Conservation (phyloP, 2,113 vertebrate genomes). For the Phalacrocorax carbo region DNA sequence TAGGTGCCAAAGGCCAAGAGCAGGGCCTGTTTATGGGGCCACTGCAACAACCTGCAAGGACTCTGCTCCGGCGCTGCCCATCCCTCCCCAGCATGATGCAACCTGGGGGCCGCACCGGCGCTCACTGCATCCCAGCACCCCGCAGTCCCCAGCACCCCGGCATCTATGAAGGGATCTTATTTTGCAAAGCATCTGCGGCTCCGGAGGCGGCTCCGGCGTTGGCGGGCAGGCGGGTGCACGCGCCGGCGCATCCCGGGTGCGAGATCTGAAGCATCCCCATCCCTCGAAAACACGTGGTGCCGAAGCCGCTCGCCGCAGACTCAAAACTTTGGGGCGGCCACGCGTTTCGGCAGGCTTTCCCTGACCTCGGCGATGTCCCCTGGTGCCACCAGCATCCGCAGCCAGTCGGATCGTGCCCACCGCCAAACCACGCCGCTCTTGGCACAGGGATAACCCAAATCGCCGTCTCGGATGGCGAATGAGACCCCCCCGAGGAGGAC, state of each 20-base stretch:
- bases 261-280: not conserved
- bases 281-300: not conserved
- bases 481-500: not conserved
- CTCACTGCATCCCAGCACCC: not conserved
- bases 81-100: slow-evolving; percentile 24
- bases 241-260: not conserved
- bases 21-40: not conserved
- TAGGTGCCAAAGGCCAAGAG: slow-evolving; percentile 37
- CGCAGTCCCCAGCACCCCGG: not conserved
- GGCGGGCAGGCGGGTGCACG: not conserved
- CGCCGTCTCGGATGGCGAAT: fast-evolving
- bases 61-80: slow-evolving; percentile 16
- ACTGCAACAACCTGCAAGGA: not conserved
- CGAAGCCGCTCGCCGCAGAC: not conserved
- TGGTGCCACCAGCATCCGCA: not conserved
- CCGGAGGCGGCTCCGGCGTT: not conserved
- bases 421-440: fast-evolving
- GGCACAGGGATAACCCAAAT: not conserved
- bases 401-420: too few species aligned
- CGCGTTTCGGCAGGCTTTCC: not conserved
- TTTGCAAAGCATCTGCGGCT: not conserved
- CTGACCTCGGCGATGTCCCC: not conserved
- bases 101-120: not conserved
- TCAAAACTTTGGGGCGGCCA: not conserved
- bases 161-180: not conserved